Conservation (phyloP, 2,888 invertebrate genomes). For the Ochropleura leucogaster region DNA sequence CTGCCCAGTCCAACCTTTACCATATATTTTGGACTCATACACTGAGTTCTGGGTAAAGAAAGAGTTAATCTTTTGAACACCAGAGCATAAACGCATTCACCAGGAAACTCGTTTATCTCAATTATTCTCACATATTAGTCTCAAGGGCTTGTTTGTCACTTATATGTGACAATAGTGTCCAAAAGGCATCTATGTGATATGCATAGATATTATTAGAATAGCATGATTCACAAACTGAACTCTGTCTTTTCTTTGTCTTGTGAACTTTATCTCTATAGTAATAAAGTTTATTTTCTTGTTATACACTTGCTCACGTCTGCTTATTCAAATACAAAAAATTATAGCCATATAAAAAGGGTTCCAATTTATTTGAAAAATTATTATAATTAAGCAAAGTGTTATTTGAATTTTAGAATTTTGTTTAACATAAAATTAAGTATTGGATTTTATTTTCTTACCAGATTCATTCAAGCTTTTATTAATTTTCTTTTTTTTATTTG, state of each 20-base stretch:
- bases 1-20: too few relatives aligned
- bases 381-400: not conserved
- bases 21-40: too few relatives aligned
- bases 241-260: not conserved
- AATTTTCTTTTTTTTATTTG: constrained; percentile 68
- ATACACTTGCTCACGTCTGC: not conserved
- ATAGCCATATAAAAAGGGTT: not conserved
- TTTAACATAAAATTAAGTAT: not conserved
- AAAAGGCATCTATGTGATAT: too few relatives aligned
- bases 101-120: too few relatives aligned
- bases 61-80: too few relatives aligned
- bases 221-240: not conserved
- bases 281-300: not conserved
- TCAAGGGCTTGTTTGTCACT: too few relatives aligned
- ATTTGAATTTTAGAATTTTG: not conserved
- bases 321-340: too few relatives aligned
- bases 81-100: too few relatives aligned
- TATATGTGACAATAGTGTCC: too few relatives aligned
- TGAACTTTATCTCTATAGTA: not conserved
- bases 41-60: too few relatives aligned
- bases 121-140: too few relatives aligned
- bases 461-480: constrained; percentile 84
- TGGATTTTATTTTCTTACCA: constrained; percentile 68
- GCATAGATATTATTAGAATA: too few relatives aligned
- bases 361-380: not conserved